These are phyloP conservation scores for Canis aureus DNA, from an alignment of 2,113 vertebrate species.

Conservation along the genomic window DNA sequence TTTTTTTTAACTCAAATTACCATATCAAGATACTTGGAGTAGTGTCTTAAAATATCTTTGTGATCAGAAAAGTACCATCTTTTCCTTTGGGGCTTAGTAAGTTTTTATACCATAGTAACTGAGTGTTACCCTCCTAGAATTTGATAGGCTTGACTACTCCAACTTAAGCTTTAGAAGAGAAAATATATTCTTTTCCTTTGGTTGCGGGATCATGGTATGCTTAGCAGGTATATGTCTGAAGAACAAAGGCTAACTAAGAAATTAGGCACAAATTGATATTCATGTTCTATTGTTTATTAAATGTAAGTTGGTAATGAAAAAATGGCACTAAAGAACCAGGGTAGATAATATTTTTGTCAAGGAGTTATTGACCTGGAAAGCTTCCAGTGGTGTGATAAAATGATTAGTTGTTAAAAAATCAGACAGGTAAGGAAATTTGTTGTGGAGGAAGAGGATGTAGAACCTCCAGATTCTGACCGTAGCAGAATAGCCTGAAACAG, in stretches of 20 bases:
- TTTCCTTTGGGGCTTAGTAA: not conserved
- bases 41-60: not conserved
- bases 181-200: not conserved
- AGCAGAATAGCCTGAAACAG: not conserved
- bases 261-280: not conserved
- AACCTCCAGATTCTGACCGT: not conserved
- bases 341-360: not conserved
- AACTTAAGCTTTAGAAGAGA: not conserved
- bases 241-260: not conserved
- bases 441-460: not conserved
- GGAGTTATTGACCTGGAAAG: not conserved
- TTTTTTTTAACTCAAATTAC: not conserved
- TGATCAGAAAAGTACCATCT: not conserved
- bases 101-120: not conserved
- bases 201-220: not conserved
- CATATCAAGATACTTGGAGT: not conserved
- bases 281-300: not conserved
- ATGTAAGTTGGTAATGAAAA: not conserved
- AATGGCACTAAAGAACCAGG: not conserved
- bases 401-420: not conserved
- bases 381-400: not conserved
- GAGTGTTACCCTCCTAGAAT: not conserved
- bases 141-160: not conserved
- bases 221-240: not conserved
- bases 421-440: not conserved